Evolutionary conservation across 2,888 invertebrate species (phyloP), one percentile per base, ranked within the genome.

Genomic region (Pristionchus maxplancki): DNA sequence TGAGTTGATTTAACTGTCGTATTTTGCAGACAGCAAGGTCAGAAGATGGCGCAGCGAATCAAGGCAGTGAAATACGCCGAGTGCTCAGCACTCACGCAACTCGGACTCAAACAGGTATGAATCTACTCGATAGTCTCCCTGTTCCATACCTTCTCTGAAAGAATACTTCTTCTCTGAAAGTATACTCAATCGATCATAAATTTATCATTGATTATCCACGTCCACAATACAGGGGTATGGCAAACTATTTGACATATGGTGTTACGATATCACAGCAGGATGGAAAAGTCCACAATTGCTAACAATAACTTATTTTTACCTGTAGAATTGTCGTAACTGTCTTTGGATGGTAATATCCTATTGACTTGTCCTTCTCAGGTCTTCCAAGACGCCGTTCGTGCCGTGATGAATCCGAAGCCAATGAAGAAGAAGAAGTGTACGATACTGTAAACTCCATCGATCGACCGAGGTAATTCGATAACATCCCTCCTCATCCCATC

Each of bases 41-140:
- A 98, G 95, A 98, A 98, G 95, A 96, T 98, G 96, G 97, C 98
- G 74, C 98, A 98, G 95, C 98, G 98, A 97, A 97, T 99, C 95
- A 96, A 98, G 95, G 99, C 99, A 92, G 97, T 98, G 89, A 98
- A 98, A 96, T 99, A 99, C 95, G 97, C 99, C 97, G 99, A 99
- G 96, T 99, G 99, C 96, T 99, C 99, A 88, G 99, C 99, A 90
- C 96, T 99, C 92, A 99, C 99, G 93, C 99, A 99, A 95, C 96
- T 98, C 95, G 99, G 99, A 90, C 96, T 99, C 89, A 98, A 98
- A 96, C 97, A 98, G 96, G 96, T 96, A 37, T 58, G 1, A 17
- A n/a, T 78, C 20, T 78, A 40, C 15, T 40, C 37, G 4, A 9
- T 34, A 1, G 1, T 40, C 37, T 78, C 24, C 20, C 20, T 40